A percentile compares a stretch with the other conserved stretches of the same genome.
phyloP scores from a whole-genome alignment of 2,113 vertebrate species.

The Tragelaphus scriptus region DNA sequence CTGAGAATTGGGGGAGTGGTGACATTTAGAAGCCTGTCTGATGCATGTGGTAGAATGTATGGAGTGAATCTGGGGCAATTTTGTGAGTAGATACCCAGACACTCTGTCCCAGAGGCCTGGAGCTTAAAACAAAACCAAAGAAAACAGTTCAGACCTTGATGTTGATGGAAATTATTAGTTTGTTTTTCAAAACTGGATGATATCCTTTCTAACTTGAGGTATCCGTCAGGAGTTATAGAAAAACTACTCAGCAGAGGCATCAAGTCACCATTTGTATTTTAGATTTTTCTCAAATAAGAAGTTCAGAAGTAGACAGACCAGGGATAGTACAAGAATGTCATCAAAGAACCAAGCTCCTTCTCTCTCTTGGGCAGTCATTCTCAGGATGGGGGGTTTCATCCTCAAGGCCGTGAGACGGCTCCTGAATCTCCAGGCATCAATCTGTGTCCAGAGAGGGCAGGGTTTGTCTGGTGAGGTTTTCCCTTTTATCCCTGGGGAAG shows the following conservation, averaged over 20 bases:
- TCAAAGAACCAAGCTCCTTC: neutral
- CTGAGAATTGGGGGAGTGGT: neutral
- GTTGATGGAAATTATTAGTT: neutral
- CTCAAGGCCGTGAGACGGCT: neutral
- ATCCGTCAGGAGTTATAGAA: neutral
- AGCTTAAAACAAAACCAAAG: neutral
- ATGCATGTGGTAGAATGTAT: neutral
- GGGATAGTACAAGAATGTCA: neutral
- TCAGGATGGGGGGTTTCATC: neutral
- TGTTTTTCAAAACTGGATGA: neutral
- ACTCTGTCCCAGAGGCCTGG: neutral
- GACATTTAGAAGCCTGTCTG: neutral
- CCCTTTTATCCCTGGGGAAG: neutral
- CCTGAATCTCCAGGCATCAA: neutral
- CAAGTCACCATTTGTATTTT: neutral
- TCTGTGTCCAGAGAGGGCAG: neutral
- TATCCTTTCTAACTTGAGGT: neutral
- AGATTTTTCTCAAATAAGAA: neutral
- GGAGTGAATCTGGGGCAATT: neutral
- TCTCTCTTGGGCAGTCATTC: neutral
- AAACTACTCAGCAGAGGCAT: neutral
- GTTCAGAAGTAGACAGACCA: neutral
- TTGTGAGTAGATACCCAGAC: fast-evolving
- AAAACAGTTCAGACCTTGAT: neutral
- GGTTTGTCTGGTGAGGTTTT: neutral